Percentiles rank a stretch among this genome's conserved stretches.
Conservation (phyloP, 2,888 invertebrate species). For the Noctua pronuba region DNA sequence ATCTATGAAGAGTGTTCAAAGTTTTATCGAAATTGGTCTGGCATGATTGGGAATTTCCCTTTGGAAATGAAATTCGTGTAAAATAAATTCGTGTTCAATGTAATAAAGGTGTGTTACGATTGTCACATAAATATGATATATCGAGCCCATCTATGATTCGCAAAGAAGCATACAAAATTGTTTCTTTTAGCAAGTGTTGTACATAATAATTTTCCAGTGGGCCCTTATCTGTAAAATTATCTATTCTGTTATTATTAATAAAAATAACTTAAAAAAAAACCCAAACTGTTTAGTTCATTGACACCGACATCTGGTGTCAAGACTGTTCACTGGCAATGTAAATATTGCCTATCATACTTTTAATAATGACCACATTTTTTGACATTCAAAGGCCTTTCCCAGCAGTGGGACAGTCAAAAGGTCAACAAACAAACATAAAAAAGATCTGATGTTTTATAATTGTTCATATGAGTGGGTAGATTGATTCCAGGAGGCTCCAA, state of each 20-base stretch:
- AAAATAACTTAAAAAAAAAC: background rate
- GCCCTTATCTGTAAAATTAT: background rate
- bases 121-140: no score
- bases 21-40: no score
- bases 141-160: background rate
- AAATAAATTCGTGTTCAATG: no score
- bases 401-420: background rate
- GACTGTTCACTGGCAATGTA: background rate
- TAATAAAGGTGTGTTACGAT: no score
- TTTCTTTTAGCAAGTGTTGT: background rate
- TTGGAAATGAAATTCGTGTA: no score
- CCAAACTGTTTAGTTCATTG: constrained; percentile 24
- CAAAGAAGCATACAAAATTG: background rate
- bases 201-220: background rate
- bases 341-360: background rate
- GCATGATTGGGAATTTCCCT: no score
- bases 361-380: background rate
- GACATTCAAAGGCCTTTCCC: background rate
- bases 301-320: constrained; percentile 25
- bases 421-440: background rate
- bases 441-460: background rate
- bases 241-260: background rate
- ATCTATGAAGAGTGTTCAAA: no score
- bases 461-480: background rate
- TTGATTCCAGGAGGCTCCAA: background rate